Evolutionary conservation across 2,113 vertebrate genomes (phyloP).

Genomic region (Glaucidium brasilianum): DNA sequence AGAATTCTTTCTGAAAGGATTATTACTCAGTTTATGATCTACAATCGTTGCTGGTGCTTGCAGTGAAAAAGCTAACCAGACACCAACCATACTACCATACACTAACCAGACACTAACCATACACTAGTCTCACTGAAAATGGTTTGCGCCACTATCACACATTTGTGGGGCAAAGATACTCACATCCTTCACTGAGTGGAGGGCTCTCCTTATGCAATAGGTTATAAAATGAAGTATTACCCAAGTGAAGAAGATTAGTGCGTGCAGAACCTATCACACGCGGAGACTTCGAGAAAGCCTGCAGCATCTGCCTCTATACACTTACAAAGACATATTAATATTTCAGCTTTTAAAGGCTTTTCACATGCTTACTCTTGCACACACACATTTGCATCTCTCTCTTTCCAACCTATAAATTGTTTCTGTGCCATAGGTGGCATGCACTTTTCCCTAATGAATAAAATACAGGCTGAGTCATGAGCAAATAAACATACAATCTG

Average conservation of each 20-base stretch:
- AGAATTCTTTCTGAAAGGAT: not conserved
- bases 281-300: not conserved
- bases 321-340: not conserved
- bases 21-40: not conserved
- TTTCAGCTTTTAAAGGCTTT: not conserved
- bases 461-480: not conserved
- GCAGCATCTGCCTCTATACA: not conserved
- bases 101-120: no score
- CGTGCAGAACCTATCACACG: not conserved
- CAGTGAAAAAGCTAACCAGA: not conserved
- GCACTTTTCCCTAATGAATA: not conserved
- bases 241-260: not conserved
- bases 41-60: not conserved
- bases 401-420: not conserved
- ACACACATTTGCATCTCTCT: not conserved
- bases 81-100: no score
- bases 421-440: not conserved
- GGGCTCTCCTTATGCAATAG: not conserved
- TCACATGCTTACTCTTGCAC: not conserved
- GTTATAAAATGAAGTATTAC: not conserved
- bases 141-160: not conserved
- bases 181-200: not conserved
- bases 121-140: not conserved
- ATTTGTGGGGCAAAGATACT: not conserved
- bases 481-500: not conserved